Conservation (phyloP, 2,888 invertebrate species). For the Smittia aterrima region DNA sequence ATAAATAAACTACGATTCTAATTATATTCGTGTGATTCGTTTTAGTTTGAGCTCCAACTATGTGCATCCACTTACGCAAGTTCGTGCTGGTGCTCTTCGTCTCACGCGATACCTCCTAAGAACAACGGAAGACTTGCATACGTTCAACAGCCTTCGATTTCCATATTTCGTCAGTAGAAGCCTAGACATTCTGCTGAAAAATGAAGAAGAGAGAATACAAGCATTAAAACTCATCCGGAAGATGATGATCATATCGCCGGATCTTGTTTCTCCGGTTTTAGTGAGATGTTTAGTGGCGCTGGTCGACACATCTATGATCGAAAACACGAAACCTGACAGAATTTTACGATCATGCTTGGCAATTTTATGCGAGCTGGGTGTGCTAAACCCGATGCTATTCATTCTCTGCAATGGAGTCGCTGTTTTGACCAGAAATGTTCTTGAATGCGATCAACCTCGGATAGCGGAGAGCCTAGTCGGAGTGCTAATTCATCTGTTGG, state of each 20-base stretch:
- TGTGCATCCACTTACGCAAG: slow-evolving; percentile 82
- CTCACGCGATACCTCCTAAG: slow-evolving; percentile 81
- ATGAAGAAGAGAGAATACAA: slow-evolving; percentile 90
- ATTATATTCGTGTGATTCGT: slow-evolving; percentile 44
- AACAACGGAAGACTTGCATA: slow-evolving; percentile 73
- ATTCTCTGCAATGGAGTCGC: slow-evolving; percentile 80
- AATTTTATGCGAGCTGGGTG: slow-evolving; percentile 83
- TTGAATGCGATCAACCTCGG: slow-evolving; percentile 82
- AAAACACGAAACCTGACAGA: slow-evolving; percentile 64
- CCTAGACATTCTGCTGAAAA: slow-evolving; percentile 83
- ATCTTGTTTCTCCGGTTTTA: slow-evolving; percentile 70
- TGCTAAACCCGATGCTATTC: slow-evolving; percentile 77
- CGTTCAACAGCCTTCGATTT: slow-evolving; percentile 76
- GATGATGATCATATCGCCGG: slow-evolving; percentile 64
- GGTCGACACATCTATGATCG: slow-evolving; percentile 73
- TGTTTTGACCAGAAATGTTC: slow-evolving; percentile 75
- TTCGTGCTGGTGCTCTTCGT: slow-evolving; percentile 84
- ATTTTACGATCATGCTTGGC: slow-evolving; percentile 82
- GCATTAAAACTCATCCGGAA: slow-evolving; percentile 73
- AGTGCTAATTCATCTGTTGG: slow-evolving; percentile 78
- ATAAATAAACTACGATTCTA: slow-evolving; percentile 32
- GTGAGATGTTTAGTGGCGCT: slow-evolving; percentile 79
- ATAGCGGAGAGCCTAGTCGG: slow-evolving; percentile 90
- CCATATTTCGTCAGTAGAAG: slow-evolving; percentile 81
- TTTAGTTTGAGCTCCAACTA: slow-evolving; percentile 80